phyloP scores from a whole-genome alignment of 2,113 vertebrate genomes.

The Isichthys henryi region DNA sequence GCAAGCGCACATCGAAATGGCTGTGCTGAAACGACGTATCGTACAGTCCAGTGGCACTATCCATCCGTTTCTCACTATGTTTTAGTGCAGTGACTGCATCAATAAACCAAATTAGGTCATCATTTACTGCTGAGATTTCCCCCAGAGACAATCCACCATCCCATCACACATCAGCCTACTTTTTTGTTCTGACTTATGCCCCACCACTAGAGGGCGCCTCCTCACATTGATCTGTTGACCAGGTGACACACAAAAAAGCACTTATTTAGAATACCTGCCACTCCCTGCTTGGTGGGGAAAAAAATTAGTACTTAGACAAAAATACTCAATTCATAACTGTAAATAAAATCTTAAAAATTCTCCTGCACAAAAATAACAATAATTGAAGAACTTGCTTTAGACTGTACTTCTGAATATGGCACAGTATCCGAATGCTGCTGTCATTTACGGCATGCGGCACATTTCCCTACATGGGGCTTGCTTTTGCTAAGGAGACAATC shows the following conservation, averaged over 20 bases:
- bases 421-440: neutral
- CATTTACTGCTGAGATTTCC: neutral
- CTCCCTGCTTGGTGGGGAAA: neutral
- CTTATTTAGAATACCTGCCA: neutral
- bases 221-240: neutral
- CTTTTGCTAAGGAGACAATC: neutral
- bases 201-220: neutral
- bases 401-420: neutral
- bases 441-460: neutral
- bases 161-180: neutral
- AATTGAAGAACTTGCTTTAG: neutral
- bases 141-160: neutral
- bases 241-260: neutral
- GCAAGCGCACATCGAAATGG: neutral
- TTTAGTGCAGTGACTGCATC: neutral
- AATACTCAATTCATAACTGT: neutral
- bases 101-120: neutral
- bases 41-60: neutral
- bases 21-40: neutral
- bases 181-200: neutral
- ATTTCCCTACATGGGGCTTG: neutral
- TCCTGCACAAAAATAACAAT: neutral
- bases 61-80: neutral
- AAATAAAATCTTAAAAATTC: neutral
- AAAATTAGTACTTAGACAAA: neutral